Conservation (phyloP, 2,113 vertebrate species). For the Silurus meridionalis region DNA sequence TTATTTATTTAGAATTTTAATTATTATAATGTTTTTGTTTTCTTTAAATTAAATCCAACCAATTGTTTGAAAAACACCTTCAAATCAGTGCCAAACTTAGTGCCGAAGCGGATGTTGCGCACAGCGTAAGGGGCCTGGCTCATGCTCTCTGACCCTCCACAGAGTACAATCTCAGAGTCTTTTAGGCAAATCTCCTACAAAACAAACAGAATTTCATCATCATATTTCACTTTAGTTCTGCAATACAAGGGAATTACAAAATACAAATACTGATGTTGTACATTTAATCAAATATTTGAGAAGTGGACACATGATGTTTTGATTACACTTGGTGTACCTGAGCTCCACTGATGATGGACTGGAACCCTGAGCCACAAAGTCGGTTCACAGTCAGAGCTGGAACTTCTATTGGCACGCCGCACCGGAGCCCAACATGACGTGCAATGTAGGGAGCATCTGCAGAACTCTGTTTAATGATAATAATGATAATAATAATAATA, state of each 20-base stretch:
- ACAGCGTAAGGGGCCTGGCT: constrained; percentile 87
- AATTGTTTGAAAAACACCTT: constrained; percentile 73
- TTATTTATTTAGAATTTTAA: neutral
- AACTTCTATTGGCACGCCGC: constrained; percentile 79
- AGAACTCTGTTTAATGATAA: constrained; percentile 73
- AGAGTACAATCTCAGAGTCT: constrained; percentile 90
- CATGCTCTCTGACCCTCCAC: constrained; percentile 92
- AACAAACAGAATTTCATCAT: constrained; percentile 25
- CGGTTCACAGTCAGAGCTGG: constrained; percentile 91
- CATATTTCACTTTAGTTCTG: neutral
- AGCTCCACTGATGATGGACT: constrained; percentile 87
- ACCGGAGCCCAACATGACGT: constrained; percentile 87
- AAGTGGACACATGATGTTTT: neutral
- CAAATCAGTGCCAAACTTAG: constrained; percentile 84
- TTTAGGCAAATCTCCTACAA: constrained; percentile 88
- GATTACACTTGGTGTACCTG: constrained; percentile 66
- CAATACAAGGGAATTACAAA: neutral
- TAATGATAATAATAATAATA: neutral
- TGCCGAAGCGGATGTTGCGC: constrained; percentile 90
- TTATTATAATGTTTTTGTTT: neutral
- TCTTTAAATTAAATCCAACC: neutral
- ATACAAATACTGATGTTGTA: neutral
- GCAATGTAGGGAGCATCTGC: constrained; percentile 83
- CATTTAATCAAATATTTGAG: neutral
- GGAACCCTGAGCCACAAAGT: constrained; percentile 96